Base-by-base conservation (phyloP, 1,140 invertebrate species). In the Teleogryllus occipitalis region DNA sequence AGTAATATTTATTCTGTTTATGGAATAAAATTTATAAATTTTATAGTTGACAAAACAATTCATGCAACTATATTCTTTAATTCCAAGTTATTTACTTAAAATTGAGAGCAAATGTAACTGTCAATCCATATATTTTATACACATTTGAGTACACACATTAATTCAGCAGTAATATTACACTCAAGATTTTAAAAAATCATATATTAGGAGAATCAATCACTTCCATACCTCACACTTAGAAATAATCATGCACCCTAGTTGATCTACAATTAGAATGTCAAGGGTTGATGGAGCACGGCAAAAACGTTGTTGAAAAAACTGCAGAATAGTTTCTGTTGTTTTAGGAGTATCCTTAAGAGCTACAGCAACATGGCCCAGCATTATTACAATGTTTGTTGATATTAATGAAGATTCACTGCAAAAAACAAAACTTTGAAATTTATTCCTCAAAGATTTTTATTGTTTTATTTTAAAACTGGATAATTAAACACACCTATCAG, bases 241-340 rank as follows among this genome's bases (percentile, higher is more conserved):
- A 74, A 99, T 96, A 76, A 98, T 94, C 93, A 99, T 98, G 84
- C 96, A 97, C 12, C 97, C 98, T 21, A 99, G 87, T 86, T 99
- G 97, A 86, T 98, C 96, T 14, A 99, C 95, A 84, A 99, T 99
- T 8, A 99, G 87, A 4, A 93, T 93, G 86, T 99, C 98, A 75
- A 99, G 89, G 47, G 92, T 89, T 12, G 93, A 93, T n/a, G 91
- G 90, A 7, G 96, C 94, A 77, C 94, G 92, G 82, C 97, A 98
- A 84, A 99, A 96, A 83, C 97, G 90, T 86, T 99, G 97, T 83
- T 98, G 96, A 84, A 99, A 98, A 85, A 99, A 99, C 85, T 98
- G 96, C 27, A 99, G 87, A 80, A 99, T 97, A n/a, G 95, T 97
- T 82, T 97, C 95, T 0, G 95, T 96, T 0, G 95, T 96, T 82